Evolutionary conservation across 2,113 vertebrate genomes (phyloP).

Genomic region (Gallinago paraguaiae): DNA sequence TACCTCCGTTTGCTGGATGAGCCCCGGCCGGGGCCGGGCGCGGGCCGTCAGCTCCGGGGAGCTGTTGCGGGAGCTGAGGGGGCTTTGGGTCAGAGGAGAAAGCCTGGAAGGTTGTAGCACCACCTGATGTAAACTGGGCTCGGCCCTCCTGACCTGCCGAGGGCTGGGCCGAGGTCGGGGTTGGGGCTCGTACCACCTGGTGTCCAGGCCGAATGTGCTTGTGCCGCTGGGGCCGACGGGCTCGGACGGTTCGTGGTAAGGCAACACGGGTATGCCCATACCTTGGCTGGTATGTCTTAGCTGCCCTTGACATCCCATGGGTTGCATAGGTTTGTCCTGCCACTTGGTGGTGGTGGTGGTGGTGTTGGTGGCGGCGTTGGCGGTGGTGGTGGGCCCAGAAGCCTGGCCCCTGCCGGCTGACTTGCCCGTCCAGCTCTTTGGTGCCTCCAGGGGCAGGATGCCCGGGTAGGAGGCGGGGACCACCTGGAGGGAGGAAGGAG

Average conservation of each 20-base stretch:
- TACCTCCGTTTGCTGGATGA: conserved; percentile 92
- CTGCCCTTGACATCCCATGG: conserved; percentile 94
- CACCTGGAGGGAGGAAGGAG: conserved; percentile 88
- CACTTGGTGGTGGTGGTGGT: conserved; percentile 78
- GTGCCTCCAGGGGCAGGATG: conserved; percentile 94
- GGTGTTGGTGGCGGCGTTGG: conserved; percentile 65
- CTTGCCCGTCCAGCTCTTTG: conserved; percentile 88
- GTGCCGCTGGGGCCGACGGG: conserved; percentile 86
- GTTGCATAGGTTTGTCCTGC: conserved; percentile 97
- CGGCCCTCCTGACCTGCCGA: conserved; percentile 89
- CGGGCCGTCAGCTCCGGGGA: conserved; percentile 93
- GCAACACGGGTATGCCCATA: conserved; percentile 99
- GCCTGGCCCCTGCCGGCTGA: conserved; percentile 85
- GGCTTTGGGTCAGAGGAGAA: conserved; percentile 97
- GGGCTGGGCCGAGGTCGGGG: conserved; percentile 93
- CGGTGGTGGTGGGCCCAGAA: conserved; percentile 68
- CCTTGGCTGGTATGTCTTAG: conserved; percentile 99
- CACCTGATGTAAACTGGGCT: conserved; percentile 96
- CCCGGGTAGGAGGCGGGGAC: conserved; percentile 90
- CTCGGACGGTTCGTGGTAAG: conserved; percentile 94
- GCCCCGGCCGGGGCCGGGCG: conserved; percentile 89
- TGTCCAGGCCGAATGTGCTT: conserved; percentile 96
- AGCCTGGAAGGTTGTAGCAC: conserved; percentile 97
- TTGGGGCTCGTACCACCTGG: conserved; percentile 95
- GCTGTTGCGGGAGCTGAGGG: conserved; percentile 92